These are phyloP conservation scores for Excalfactoria chinensis DNA, from an alignment of 2,113 vertebrate species.

Conservation along the genomic window DNA sequence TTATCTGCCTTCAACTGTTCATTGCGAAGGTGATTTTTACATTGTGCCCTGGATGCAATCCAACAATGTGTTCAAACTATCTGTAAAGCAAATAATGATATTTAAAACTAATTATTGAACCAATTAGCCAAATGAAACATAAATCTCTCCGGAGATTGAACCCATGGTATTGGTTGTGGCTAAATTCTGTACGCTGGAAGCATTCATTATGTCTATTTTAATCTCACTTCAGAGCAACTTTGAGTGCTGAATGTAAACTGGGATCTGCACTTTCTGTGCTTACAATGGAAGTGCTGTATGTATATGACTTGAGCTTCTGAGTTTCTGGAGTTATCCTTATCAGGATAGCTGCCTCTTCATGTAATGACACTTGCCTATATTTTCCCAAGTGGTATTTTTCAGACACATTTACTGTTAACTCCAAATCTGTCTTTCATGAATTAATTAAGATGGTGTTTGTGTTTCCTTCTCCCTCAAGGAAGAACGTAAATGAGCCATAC, in stretches of 20 bases:
- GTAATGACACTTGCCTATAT: constrained; percentile 11
- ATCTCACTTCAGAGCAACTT: constrained; percentile 55
- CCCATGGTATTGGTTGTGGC: neutral
- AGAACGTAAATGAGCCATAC: constrained; percentile 4
- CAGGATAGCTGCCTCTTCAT: constrained; percentile 40
- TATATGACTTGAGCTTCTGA: constrained; percentile 17
- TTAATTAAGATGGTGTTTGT: constrained; percentile 41
- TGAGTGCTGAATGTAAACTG: constrained; percentile 42
- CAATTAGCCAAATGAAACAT: neutral
- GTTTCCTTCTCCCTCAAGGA: neutral
- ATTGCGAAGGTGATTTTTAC: neutral
- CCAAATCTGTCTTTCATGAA: constrained; percentile 63
- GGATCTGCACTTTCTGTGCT: constrained; percentile 11
- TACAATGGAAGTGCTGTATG: neutral
- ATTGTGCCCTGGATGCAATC: neutral
- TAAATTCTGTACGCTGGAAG: neutral
- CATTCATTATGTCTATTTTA: constrained; percentile 58
- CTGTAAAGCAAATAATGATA: neutral
- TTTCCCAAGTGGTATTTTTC: constrained; percentile 47
- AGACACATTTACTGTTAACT: constrained; percentile 36
- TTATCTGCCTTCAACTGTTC: neutral
- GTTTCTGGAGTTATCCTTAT: constrained; percentile 23
- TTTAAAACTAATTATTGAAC: neutral
- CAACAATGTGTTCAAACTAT: neutral
- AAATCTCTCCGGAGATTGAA: neutral